A percentile compares a stretch with the other conserved stretches of the same genome.
Evolutionary conservation across 2,113 vertebrate genomes (phyloP).

Genomic region (Crypturellus undulatus): DNA sequence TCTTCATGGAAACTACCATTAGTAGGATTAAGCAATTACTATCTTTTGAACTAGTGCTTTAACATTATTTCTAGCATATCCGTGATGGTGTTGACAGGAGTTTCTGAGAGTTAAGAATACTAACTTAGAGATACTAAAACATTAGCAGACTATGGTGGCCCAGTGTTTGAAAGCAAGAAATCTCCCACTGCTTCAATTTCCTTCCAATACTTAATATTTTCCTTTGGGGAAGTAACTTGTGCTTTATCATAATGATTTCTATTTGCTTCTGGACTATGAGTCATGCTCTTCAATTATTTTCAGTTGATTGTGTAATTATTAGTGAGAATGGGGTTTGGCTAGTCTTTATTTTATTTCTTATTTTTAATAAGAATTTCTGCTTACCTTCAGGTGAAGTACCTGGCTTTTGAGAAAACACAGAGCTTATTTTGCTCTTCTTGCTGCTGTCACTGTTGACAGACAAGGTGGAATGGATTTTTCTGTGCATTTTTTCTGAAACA

Average conservation of each 20-base stretch:
- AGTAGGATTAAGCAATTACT: not conserved
- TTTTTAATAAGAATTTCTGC: constrained; percentile 43
- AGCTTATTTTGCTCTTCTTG: constrained; percentile 91
- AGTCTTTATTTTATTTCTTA: constrained; percentile 12
- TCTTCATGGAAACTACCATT: not conserved
- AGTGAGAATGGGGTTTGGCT: not conserved
- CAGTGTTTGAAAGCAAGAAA: constrained; percentile 48
- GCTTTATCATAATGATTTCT: constrained; percentile 64
- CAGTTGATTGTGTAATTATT: constrained; percentile 52
- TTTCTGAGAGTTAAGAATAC: not conserved
- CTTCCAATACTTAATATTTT: constrained; percentile 54
- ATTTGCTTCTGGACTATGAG: constrained; percentile 58
- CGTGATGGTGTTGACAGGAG: not conserved
- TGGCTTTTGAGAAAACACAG: constrained; percentile 88
- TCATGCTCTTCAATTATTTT: constrained; percentile 58
- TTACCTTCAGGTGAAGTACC: constrained; percentile 93
- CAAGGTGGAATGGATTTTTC: constrained; percentile 93
- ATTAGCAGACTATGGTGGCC: not conserved
- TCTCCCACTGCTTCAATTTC: constrained; percentile 38
- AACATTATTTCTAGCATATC: not conserved
- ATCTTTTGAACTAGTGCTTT: not conserved
- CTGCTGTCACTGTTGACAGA: constrained; percentile 91
- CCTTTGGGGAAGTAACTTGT: constrained; percentile 49
- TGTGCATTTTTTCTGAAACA: constrained; percentile 93
- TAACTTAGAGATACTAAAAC: constrained; percentile 27